Conservation (phyloP, 2,113 vertebrate species). For the Pholis gunnellus region DNA sequence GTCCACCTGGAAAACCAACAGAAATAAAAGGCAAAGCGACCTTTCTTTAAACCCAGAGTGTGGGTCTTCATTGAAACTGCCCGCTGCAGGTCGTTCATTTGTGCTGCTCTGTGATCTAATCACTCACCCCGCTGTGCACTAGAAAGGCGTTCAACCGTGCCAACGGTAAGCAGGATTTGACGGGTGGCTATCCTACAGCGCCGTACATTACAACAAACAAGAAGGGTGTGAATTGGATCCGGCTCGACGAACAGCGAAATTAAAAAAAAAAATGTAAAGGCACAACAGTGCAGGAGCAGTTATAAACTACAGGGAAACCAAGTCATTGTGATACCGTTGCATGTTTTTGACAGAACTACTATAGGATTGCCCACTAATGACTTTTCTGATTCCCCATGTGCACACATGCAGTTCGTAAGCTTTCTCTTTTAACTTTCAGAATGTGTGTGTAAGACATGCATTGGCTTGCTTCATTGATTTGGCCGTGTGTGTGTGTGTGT, state of each 20-base stretch:
- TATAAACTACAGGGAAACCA: not conserved
- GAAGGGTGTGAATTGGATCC: not conserved
- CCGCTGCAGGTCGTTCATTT: conserved; percentile 29
- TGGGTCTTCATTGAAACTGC: conserved; percentile 16
- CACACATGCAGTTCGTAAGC: conserved; percentile 3
- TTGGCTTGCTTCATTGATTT: conserved; percentile 65
- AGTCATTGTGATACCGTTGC: not conserved
- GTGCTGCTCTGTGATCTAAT: conserved; percentile 36
- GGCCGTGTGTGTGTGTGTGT: conserved; percentile 42
- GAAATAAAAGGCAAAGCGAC: conserved; percentile 5
- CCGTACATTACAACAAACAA: conserved; percentile 30
- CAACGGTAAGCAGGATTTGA: conserved; percentile 37
- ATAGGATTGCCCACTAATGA: conserved; percentile 18
- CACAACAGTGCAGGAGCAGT: not conserved
- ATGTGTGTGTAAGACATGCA: conserved; percentile 57
- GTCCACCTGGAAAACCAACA: conserved; percentile 14
- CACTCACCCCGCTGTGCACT: conserved; percentile 39
- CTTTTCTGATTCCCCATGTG: conserved; percentile 15
- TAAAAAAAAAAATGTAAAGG: too few species aligned
- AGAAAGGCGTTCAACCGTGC: conserved; percentile 1
- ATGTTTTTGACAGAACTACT: conserved; percentile 13
- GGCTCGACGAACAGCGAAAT: not conserved
- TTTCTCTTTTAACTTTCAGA: conserved; percentile 14
- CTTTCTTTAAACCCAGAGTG: conserved; percentile 16
- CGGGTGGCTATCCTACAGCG: conserved; percentile 22